Conservation (phyloP, 2,113 vertebrate genomes). For the Alces alces region DNA sequence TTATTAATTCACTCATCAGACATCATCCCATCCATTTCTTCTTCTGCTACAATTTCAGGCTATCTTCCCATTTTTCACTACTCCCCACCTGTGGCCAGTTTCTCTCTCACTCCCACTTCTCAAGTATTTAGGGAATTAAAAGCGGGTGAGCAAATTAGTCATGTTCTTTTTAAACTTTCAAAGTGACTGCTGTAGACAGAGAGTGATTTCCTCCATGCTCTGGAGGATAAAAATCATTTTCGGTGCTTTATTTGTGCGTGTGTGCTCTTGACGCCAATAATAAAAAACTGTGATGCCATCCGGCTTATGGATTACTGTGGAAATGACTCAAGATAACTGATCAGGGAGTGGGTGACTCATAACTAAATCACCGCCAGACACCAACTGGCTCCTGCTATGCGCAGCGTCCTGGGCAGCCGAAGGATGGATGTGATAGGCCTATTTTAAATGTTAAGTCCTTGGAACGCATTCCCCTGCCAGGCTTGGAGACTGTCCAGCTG, state of each 20-base stretch:
- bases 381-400: not conserved
- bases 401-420: not conserved
- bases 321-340: constrained; percentile 52
- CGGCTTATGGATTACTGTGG: not conserved
- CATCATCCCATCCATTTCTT: not conserved
- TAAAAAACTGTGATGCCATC: constrained; percentile 37
- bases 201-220: not conserved
- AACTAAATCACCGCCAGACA: constrained; percentile 35
- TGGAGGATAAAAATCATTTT: not conserved
- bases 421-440: constrained; percentile 18
- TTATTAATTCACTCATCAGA: not conserved
- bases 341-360: constrained; percentile 18
- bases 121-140: not conserved
- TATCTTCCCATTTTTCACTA: not conserved
- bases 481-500: not conserved
- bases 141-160: not conserved
- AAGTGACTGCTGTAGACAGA: not conserved
- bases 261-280: not conserved
- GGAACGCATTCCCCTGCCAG: constrained; percentile 13
- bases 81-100: not conserved
- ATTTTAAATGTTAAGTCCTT: constrained; percentile 21
- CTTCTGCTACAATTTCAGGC: not conserved
- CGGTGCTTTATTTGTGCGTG: not conserved
- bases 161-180: constrained; percentile 32
- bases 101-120: not conserved